Conservation (phyloP, 2,888 invertebrate species). For the Gandaritis pyraliata region DNA sequence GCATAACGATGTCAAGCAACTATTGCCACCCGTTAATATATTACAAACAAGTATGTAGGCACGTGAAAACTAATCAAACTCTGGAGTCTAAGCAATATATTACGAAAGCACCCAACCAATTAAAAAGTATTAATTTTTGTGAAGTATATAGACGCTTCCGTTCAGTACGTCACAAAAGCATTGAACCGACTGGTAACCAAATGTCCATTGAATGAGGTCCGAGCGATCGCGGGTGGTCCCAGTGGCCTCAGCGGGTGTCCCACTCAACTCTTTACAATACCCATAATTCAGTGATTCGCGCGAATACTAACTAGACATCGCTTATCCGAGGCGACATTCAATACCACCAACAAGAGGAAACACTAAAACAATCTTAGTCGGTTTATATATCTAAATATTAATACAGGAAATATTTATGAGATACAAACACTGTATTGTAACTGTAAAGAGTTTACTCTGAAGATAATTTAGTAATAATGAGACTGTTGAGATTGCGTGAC, state of each 20-base stretch:
- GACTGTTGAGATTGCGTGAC: constrained; percentile 63
- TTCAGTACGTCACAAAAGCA: constrained; percentile 36
- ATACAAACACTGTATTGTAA: constrained; percentile 41
- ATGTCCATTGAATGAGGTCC: constrained; percentile 48
- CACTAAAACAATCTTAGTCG: constrained; percentile 66
- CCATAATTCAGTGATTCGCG: constrained; percentile 80
- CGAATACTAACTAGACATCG: constrained; percentile 70
- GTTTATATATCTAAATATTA: constrained; percentile 50
- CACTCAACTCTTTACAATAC: constrained; percentile 66
- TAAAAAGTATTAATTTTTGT: constrained; percentile 20
- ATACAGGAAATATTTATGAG: constrained; percentile 48
- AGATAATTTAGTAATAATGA: constrained; percentile 44
- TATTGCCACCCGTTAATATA: background rate
- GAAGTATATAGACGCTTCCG: constrained; percentile 35
- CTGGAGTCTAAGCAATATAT: too few species aligned
- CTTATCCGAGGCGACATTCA: constrained; percentile 69
- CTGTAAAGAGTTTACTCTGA: constrained; percentile 27
- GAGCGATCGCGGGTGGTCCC: constrained; percentile 75
- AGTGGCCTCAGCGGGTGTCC: constrained; percentile 79
- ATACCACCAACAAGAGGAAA: constrained; percentile 67
- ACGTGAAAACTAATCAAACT: background rate
- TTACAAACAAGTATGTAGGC: background rate
- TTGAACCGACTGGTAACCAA: constrained; percentile 42
- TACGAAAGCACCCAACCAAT: background rate
- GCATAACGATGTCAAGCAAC: constrained; percentile 13